Evolutionary conservation across 2,797 vertebrate genomes (phyloP).

Genomic region (Spheniscus humboldti): DNA sequence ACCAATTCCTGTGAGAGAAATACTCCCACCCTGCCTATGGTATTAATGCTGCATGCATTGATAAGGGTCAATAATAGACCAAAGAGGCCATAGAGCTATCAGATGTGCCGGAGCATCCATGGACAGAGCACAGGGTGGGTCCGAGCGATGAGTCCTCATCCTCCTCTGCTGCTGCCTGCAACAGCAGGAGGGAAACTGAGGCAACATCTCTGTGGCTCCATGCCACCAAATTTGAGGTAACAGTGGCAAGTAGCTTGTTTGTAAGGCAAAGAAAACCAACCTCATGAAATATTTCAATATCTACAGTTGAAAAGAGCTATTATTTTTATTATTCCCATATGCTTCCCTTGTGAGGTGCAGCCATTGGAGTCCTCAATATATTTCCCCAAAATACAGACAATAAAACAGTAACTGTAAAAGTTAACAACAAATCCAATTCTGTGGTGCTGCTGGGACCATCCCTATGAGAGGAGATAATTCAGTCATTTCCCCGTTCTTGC

Average conservation of each 20-base stretch:
- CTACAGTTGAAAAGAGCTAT: background rate
- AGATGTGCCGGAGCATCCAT: background rate
- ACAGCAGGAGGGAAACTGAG: background rate
- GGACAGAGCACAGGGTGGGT: background rate
- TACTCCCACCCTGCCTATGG: background rate
- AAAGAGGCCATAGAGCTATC: background rate
- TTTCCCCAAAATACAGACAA: background rate
- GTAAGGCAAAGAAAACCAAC: background rate
- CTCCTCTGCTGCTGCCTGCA: background rate
- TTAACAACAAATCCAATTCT: background rate
- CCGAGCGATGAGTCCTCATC: background rate
- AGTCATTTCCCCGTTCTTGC: background rate
- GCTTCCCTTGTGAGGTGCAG: background rate
- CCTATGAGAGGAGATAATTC: background rate
- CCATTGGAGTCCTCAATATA: background rate
- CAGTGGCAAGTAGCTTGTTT: background rate
- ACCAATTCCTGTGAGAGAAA: background rate
- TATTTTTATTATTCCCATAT: background rate
- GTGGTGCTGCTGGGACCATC: background rate
- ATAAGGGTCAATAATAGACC: background rate
- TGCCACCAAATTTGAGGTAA: background rate
- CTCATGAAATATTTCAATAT: background rate
- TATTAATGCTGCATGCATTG: background rate
- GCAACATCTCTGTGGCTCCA: background rate
- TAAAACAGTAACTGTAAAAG: background rate